A percentile compares a stretch with the other conserved stretches of the same genome.
These are phyloP conservation scores for Galerucella calmariensis DNA, from an alignment of 2,888 invertebrate genomes.

Conservation along the genomic window DNA sequence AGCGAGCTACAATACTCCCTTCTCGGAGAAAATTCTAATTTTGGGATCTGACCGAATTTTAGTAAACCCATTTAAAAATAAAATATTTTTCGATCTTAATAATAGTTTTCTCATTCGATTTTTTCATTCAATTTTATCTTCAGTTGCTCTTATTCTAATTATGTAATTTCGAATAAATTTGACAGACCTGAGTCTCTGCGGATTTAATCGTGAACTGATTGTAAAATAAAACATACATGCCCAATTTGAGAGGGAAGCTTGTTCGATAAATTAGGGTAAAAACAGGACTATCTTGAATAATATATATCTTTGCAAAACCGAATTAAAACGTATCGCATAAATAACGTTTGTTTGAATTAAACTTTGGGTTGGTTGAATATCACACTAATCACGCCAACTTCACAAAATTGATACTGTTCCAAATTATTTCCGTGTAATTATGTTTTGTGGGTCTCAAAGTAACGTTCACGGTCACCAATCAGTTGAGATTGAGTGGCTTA, in stretches of 20 bases:
- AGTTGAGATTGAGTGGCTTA: too few relatives aligned
- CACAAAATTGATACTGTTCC: not conserved
- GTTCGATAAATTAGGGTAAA: constrained; percentile 10
- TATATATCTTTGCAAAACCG: constrained; percentile 11
- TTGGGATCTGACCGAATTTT: too few relatives aligned
- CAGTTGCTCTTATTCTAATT: not conserved
- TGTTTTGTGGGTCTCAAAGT: too few relatives aligned
- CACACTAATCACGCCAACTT: not conserved
- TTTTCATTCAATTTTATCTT: not conserved
- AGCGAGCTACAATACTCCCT: too few relatives aligned
- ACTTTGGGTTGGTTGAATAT: not conserved
- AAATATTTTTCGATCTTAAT: too few relatives aligned
- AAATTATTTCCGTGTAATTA: not conserved
- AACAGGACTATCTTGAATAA: constrained; percentile 8
- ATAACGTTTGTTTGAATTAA: constrained; percentile 8
- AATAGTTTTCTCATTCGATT: not conserved
- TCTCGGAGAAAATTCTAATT: too few relatives aligned
- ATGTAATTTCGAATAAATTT: not conserved
- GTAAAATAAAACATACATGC: constrained; percentile 6
- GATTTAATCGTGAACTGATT: not conserved
- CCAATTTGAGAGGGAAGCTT: not conserved
- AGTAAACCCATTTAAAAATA: too few relatives aligned
- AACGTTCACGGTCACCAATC: too few relatives aligned
- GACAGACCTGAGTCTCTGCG: not conserved
- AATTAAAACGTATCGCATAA: not conserved